phyloP scores from a whole-genome alignment of 37 sponge, comb jelly and placozoan genomes.

The Aphrocallistes beatrix region DNA sequence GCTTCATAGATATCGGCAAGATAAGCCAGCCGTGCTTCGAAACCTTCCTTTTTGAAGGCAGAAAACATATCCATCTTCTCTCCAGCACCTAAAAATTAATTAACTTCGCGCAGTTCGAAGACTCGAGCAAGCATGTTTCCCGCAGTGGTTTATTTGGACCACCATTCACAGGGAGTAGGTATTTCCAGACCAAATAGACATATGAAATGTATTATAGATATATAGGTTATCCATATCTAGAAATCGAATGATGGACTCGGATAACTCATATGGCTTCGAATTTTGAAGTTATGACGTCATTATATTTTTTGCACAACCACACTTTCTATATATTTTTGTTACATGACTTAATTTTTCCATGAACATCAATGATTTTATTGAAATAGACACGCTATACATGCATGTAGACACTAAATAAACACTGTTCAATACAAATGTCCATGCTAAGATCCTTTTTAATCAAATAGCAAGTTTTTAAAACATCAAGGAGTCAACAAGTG shows the following conservation, averaged over 20 bases:
- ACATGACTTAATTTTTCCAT: too few species aligned
- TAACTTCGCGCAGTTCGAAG: neutral
- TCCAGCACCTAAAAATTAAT: neutral
- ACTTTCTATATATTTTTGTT: too few species aligned
- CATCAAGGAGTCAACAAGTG: too few species aligned
- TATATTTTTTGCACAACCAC: neutral
- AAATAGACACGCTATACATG: too few species aligned
- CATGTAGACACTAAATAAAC: too few species aligned
- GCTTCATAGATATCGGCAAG: conserved; percentile 14
- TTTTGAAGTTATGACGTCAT: neutral
- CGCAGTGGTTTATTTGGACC: too few species aligned
- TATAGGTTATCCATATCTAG: neutral
- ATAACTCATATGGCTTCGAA: neutral
- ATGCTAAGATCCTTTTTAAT: too few species aligned
- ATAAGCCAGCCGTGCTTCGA: neutral
- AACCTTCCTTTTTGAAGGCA: neutral
- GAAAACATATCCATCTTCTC: neutral
- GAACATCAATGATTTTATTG: too few species aligned
- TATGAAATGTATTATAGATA: neutral
- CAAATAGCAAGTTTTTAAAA: too few species aligned
- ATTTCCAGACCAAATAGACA: neutral
- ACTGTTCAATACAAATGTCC: too few species aligned
- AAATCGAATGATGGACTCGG: neutral
- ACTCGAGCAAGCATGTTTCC: conserved; percentile 13
- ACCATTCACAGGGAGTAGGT: neutral